Evolutionary conservation across 1,140 invertebrate species (phyloP), one percentile per base, ranked within the genome.

Genomic region (Formica exsecta): DNA sequence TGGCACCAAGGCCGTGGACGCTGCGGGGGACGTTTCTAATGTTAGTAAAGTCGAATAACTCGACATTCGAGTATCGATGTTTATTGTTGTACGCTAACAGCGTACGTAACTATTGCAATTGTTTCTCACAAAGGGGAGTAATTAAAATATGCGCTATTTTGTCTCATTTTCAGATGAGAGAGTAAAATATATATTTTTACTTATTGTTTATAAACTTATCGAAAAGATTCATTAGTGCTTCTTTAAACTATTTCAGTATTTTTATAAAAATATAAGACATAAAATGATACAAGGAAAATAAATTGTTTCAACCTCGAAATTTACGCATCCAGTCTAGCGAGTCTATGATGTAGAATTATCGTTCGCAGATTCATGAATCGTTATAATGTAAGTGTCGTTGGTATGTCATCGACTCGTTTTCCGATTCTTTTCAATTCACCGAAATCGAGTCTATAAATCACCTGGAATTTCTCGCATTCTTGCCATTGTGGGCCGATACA

Each of bases 401-500:
- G 32, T 22, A 22, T 44, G n/a, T 57, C 38, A 59, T 80, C 57
- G 70, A 29, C 19, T 79, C 44, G 54, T 85, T 65, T 36, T 66
- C 25, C 16, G 22, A 57, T 22, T 41, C 19, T 11, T 13, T 68
- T 86, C 83, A 73, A 85, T 65, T 19, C 41, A 48, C 44, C 80
- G 48, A 51, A 41, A 57, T 81, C 70, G 59, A 89, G 83, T 90
- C 70, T 87, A 92, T 94, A 94, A 94, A 94, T 94, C 93, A 94
- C 88, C 75, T 41, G 29, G 74, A 71, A 94, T 94, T 93, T 92
- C 68, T 77, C 65, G 85, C 91, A 93, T 94, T 94, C 91, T 65
- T 73, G 59, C 80, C 87, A 93, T 93, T 93, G 90, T 94, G 66
- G 87, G 79, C 74, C 90, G 74, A 89, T 94, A 93, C 94, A 95